phyloP scores from a whole-genome alignment of 2,113 vertebrate genomes.

The Naja naja region DNA sequence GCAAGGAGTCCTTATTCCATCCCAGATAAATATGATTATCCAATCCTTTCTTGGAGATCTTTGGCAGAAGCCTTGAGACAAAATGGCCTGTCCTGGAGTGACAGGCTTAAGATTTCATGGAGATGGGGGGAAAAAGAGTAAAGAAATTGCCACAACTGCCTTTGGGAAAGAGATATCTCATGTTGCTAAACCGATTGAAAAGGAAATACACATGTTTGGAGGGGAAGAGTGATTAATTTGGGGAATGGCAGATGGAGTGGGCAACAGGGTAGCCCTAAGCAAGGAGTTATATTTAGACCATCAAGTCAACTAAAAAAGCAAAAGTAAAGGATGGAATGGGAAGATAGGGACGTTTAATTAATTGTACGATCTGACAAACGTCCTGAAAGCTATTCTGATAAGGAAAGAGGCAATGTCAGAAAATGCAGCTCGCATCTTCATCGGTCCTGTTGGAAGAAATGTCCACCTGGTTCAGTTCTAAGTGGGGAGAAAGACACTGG shows the following conservation, averaged over 20 bases:
- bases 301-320: constrained; percentile 66
- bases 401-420: constrained; percentile 63
- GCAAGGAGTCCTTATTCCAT: background rate
- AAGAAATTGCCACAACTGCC: constrained; percentile 51
- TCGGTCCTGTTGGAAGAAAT: background rate
- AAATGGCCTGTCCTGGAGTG: constrained; percentile 52
- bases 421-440: constrained; percentile 39
- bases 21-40: background rate
- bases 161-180: constrained; percentile 58
- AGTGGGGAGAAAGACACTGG: too few relatives aligned
- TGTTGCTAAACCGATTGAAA: constrained; percentile 57
- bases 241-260: constrained; percentile 62
- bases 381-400: constrained; percentile 57
- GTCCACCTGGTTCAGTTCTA: too few relatives aligned
- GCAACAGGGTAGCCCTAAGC: constrained; percentile 66
- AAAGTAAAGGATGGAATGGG: constrained; percentile 39
- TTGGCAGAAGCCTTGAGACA: constrained; percentile 23
- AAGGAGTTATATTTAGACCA: constrained; percentile 66
- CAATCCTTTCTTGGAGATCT: background rate
- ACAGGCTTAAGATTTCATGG: constrained; percentile 58
- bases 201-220: constrained; percentile 53
- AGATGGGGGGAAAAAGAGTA: constrained; percentile 38
- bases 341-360: constrained; percentile 56
- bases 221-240: constrained; percentile 49
- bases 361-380: constrained; percentile 66